Evolutionary conservation across 2,113 vertebrate genomes (phyloP).

Genomic region (Spea multiplicata): DNA sequence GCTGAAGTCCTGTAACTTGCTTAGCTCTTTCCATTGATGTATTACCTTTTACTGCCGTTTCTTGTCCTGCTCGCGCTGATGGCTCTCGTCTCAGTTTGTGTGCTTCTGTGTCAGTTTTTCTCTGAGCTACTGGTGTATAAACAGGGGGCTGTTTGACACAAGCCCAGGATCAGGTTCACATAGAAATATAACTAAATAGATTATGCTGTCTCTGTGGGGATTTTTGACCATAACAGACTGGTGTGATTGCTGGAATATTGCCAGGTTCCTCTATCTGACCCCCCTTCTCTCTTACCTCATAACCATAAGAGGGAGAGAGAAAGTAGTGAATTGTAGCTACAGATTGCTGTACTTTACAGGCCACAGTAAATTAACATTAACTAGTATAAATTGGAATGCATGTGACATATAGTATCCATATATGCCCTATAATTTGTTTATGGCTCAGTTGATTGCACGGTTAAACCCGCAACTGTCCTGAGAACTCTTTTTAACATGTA

Average conservation of each 20-base stretch:
- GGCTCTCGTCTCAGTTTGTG: slow-evolving; percentile 2
- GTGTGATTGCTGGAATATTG: not conserved
- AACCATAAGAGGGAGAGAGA: no score
- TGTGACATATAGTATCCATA: no score
- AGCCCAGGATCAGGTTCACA: not conserved
- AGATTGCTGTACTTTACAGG: no score
- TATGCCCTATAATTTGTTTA: no score
- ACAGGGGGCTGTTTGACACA: slow-evolving; percentile 1
- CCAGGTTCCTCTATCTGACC: not conserved
- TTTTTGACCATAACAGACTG: not conserved
- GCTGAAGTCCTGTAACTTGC: not conserved
- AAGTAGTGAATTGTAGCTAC: no score
- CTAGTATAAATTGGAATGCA: no score
- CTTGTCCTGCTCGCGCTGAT: not conserved
- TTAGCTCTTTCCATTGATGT: not conserved
- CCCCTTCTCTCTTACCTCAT: no score
- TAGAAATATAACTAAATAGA: slow-evolving; percentile 10
- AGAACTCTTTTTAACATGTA: no score
- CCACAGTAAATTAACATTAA: no score
- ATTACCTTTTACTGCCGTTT: not conserved
- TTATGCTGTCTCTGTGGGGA: not conserved
- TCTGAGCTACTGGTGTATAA: slow-evolving; percentile 5
- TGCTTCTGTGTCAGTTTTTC: not conserved
- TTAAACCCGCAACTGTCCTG: no score
- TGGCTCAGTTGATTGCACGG: no score